Conservation (phyloP, 2,888 invertebrate species). For the Parasteatoda lunata region DNA sequence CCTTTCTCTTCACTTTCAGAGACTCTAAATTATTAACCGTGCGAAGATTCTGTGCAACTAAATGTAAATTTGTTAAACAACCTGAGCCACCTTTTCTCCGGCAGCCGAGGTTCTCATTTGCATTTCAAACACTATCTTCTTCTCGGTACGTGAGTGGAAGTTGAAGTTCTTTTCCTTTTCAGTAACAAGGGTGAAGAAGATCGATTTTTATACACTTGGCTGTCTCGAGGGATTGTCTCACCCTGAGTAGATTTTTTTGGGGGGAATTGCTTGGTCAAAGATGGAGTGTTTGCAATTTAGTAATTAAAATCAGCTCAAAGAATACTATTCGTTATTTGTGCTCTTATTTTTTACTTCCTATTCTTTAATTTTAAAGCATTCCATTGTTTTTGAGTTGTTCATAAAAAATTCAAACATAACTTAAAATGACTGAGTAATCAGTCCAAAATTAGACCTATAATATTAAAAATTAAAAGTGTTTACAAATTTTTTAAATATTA, state of each 20-base stretch:
- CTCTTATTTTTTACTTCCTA: too few relatives aligned
- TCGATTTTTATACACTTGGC: conserved; percentile 13
- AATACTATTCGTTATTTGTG: too few relatives aligned
- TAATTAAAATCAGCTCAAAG: too few relatives aligned
- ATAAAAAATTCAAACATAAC: too few relatives aligned
- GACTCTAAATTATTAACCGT: not conserved
- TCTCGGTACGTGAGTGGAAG: conserved; percentile 11
- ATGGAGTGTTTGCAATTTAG: too few relatives aligned
- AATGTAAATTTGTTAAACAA: conserved; percentile 1
- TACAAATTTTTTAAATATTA: too few relatives aligned
- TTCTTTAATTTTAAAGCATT: too few relatives aligned
- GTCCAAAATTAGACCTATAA: too few relatives aligned
- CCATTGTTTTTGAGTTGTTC: too few relatives aligned
- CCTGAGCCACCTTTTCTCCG: not conserved
- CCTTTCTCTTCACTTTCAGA: not conserved
- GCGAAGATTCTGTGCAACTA: not conserved
- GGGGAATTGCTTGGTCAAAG: too few relatives aligned
- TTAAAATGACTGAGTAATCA: too few relatives aligned
- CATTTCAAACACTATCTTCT: conserved; percentile 39
- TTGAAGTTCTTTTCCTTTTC: conserved; percentile 15
- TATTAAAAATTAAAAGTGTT: too few relatives aligned
- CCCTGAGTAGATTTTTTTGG: not conserved
- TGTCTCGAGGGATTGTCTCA: not conserved
- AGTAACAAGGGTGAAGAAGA: not conserved
- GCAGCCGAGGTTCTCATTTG: conserved; percentile 16